Evolutionary conservation across 2,888 invertebrate genomes (phyloP), one percentile per base, ranked within the genome.

Genomic region (Trachelus iudaicus): DNA sequence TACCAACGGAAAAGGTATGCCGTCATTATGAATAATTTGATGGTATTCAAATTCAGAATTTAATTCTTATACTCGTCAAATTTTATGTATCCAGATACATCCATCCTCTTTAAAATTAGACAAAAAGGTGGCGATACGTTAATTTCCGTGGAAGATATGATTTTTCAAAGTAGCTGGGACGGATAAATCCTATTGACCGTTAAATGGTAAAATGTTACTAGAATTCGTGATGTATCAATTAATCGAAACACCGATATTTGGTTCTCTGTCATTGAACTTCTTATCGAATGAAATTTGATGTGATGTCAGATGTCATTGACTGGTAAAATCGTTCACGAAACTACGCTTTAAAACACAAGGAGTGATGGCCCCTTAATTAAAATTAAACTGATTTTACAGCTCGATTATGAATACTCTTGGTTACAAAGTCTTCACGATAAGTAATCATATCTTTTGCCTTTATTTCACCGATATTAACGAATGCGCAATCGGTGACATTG

Each of bases 1-100:
- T 81, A 13, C 80, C 81, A 71, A 83, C 83, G 13, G 87, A 86
- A 13, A 90, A 90, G 87, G 90, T 90, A 77, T 71, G 40, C 40
- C 2, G 40, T 56, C 13, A 13, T 37, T 23, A 56, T 56, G 1
- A 56, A 9, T 56, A 56, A 56, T 56, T 40, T 40, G 4, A 40
- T 15, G 4, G 4, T 40, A 40, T 40, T 15, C 2, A 4, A 15
- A 15, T 40, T 40, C 15, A 40, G 40, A 15, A 40, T 15, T 56
- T 56, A 56, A 37, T 4, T 13, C 4, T 37, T 37, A 15, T 15
- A 37, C 4, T 37, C 13, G 4, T 15, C 4, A 37, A 37, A 37
- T 15, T 37, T 15, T 1, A 37, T 37, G 13, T 37, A 37, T 15
- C 15, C 4, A 4, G 1, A 37, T 37, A 13, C 37, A 13, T 15